These are phyloP conservation scores for Lymantria dispar DNA, from an alignment of 2,888 invertebrate genomes.

Conservation along the genomic window DNA sequence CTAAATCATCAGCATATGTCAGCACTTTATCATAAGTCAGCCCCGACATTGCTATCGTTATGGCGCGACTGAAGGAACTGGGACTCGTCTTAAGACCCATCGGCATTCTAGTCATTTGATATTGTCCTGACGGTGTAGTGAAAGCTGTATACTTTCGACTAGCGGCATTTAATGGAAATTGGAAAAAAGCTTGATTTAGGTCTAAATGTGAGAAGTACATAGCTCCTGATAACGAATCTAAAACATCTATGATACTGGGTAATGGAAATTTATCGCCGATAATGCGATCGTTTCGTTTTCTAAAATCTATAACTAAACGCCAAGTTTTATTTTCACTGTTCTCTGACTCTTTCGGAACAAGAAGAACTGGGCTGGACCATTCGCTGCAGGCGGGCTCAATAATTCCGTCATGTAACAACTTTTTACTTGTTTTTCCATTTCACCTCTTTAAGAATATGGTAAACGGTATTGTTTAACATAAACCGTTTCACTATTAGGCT, in stretches of 20 bases:
- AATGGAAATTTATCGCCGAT: not conserved
- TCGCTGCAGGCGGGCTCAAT: not conserved
- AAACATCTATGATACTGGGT: too few relatives aligned
- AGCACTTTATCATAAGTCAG: too few relatives aligned
- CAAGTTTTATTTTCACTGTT: not conserved
- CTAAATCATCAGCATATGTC: too few relatives aligned
- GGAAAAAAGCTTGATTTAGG: too few relatives aligned
- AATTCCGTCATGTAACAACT: not conserved
- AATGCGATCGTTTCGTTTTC: not conserved
- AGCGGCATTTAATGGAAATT: too few relatives aligned
- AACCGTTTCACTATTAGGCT: not conserved
- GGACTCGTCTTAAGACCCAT: too few relatives aligned
- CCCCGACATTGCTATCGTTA: too few relatives aligned
- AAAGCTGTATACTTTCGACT: not conserved
- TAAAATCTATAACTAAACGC: not conserved
- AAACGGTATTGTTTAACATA: not conserved
- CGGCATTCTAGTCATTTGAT: too few relatives aligned
- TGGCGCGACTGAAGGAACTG: too few relatives aligned
- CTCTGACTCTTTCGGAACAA: not conserved
- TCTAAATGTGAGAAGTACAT: too few relatives aligned
- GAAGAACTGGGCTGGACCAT: not conserved
- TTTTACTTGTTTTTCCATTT: not conserved
- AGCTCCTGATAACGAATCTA: too few relatives aligned
- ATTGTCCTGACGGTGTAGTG: not conserved
- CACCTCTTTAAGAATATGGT: not conserved